Evolutionary conservation across 2,888 invertebrate species (phyloP), one percentile per base, ranked within the genome.

Genomic region (Furcula furcula): DNA sequence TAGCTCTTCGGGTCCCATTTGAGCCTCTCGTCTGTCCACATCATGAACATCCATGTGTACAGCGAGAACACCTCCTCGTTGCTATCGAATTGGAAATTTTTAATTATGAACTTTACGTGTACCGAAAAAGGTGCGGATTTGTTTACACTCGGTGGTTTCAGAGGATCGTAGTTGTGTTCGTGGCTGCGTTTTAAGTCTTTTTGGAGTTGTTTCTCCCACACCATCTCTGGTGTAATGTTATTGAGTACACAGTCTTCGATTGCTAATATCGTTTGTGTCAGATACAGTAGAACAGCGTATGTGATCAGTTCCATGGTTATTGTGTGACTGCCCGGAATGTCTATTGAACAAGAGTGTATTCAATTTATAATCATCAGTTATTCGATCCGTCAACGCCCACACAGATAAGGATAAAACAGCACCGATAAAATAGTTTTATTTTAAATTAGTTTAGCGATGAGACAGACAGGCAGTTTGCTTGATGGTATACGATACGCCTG

Each of bases 1-100:
- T 62, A 68, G 19, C 65, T 50, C 1, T 32, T 39, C 0, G 57
- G 55, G n/a, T 73, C 47, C 76, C 76, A 76, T 31, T 42, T 46
- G 3, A 72, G 39, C n/a, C 68, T 52, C 0, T 50, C 31, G n/a
- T 76, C 69, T 0, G 7, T 25, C 69, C 70, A 76, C 0, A 15
- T 2, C 0, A 66, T 3, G 0, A 26, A 16, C 10, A 53, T 39
- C 61, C 54, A 54, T 1, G 36, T 53, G 7, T 49, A 36, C 0
- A 62, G 33, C 0, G 39, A 29, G 10, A 81, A 62, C 0, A 46
- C 16, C 21, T 65, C 60, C 14, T 58, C 43, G 0, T 53, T 38
- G 7, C 45, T 48, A 14, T 57, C 41, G 5, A 69, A 70, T 2
- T 23, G 27, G 25, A 80, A 76, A 0, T 41, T 40, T 37, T 57